These are phyloP conservation scores for Amia ocellicauda DNA, from an alignment of 2,113 vertebrate genomes.

Conservation along the genomic window DNA sequence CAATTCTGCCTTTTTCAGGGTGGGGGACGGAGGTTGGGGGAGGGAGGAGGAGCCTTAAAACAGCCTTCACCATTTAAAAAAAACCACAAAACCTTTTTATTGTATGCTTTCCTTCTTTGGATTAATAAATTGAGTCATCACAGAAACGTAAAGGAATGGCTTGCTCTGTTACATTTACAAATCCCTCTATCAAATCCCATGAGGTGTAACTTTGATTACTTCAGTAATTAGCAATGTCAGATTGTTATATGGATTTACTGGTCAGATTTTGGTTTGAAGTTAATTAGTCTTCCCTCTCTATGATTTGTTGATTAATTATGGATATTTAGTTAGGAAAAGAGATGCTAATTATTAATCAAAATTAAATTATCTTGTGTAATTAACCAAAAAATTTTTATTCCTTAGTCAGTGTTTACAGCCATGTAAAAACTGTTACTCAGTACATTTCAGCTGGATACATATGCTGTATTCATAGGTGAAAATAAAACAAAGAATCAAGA, in stretches of 20 bases:
- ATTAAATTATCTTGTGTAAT: constrained; percentile 88
- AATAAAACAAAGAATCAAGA: background rate
- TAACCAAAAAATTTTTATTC: constrained; percentile 76
- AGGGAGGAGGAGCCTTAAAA: background rate
- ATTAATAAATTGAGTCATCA: constrained; percentile 66
- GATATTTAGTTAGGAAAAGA: constrained; percentile 93
- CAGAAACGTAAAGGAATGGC: constrained; percentile 49
- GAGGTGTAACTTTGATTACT: constrained; percentile 90
- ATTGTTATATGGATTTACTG: constrained; percentile 88
- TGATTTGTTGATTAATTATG: constrained; percentile 99
- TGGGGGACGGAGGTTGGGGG: background rate
- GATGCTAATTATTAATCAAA: constrained; percentile 98
- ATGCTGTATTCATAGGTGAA: background rate
- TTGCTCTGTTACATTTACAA: constrained; percentile 71
- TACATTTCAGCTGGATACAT: constrained; percentile 22
- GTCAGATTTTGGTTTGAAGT: constrained; percentile 91
- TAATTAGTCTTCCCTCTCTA: constrained; percentile 89
- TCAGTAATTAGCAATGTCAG: constrained; percentile 91
- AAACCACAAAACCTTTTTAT: constrained; percentile 13
- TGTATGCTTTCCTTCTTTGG: constrained; percentile 26
- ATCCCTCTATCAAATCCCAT: constrained; percentile 77
- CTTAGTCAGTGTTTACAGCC: constrained; percentile 38
- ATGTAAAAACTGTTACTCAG: constrained; percentile 42
- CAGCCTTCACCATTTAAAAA: background rate
- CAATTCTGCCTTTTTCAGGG: no score